A percentile compares a stretch with the other conserved stretches of the same genome.
These are phyloP conservation scores for Ectemnius lituratus DNA, from an alignment of 2,888 invertebrate species.

Conservation along the genomic window DNA sequence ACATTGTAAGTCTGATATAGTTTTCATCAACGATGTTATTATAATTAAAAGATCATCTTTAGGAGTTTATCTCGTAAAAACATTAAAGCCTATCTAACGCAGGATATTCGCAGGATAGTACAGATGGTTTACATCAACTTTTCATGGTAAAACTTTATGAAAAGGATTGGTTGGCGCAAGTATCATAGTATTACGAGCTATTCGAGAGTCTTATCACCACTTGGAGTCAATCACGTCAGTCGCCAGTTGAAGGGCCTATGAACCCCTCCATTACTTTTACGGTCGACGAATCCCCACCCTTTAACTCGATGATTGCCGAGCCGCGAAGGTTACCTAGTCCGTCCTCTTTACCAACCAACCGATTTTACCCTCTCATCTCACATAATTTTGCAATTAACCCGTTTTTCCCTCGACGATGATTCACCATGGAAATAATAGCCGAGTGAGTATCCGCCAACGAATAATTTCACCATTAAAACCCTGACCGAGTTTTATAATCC, in stretches of 20 bases:
- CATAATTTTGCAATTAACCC: constrained; percentile 50
- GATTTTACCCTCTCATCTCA: constrained; percentile 10
- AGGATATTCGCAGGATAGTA: too few relatives aligned
- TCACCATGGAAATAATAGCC: constrained; percentile 5
- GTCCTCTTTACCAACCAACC: neutral
- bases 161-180: neutral
- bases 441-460: neutral
- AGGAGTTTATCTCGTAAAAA: too few relatives aligned
- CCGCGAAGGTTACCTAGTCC: neutral
- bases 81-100: too few relatives aligned
- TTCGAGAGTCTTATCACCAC: constrained; percentile 1
- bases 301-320: neutral
- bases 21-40: too few relatives aligned
- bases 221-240: neutral
- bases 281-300: neutral
- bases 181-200: neutral
- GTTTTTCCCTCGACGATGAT: constrained; percentile 20
- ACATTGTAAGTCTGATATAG: too few relatives aligned
- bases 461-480: neutral
- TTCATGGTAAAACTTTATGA: too few relatives aligned
- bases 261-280: neutral
- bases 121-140: too few relatives aligned
- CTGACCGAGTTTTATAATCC: neutral
- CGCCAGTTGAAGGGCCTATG: neutral
- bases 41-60: too few relatives aligned